Percentiles rank a stretch among this genome's conserved stretches.
Conservation (phyloP, 1,140 invertebrate species). For the Atta texana region DNA sequence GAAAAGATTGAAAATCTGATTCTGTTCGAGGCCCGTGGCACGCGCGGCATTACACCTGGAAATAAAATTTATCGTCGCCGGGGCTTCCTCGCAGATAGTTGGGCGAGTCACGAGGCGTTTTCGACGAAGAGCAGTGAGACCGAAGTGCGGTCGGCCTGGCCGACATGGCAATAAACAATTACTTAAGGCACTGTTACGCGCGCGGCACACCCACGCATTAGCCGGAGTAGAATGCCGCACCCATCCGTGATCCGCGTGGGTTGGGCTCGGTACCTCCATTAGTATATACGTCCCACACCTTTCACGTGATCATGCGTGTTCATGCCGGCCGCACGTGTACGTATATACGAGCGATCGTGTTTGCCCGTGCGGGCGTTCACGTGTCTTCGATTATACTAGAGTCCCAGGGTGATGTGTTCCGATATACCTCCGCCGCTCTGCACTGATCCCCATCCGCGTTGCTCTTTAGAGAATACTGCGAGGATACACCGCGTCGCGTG, state of each 20-base stretch:
- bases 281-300: conserved; percentile 66
- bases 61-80: conserved; percentile 20
- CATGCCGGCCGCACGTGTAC: conserved; percentile 7
- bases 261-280: conserved; percentile 77
- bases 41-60: conserved; percentile 11
- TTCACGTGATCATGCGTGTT: conserved; percentile 45
- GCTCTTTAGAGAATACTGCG: conserved; percentile 10
- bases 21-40: background rate
- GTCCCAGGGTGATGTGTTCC: background rate
- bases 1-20: conserved; percentile 7
- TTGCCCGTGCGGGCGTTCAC: conserved; percentile 28
- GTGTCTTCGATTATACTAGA: conserved; percentile 52
- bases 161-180: conserved; percentile 85
- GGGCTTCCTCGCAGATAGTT: conserved; percentile 29
- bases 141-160: conserved; percentile 78
- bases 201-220: conserved; percentile 84
- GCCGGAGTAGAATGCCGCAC: conserved; percentile 83
- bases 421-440: background rate
- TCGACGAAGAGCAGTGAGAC: conserved; percentile 71
- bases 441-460: background rate
- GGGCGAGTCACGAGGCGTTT: conserved; percentile 66
- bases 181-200: conserved; percentile 84
- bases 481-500: conserved; percentile 11
- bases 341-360: background rate
- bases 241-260: conserved; percentile 79